A percentile compares a stretch with the other conserved stretches of the same genome.
Evolutionary conservation across 1,140 invertebrate species (phyloP).

Genomic region (Pararge aegeria): DNA sequence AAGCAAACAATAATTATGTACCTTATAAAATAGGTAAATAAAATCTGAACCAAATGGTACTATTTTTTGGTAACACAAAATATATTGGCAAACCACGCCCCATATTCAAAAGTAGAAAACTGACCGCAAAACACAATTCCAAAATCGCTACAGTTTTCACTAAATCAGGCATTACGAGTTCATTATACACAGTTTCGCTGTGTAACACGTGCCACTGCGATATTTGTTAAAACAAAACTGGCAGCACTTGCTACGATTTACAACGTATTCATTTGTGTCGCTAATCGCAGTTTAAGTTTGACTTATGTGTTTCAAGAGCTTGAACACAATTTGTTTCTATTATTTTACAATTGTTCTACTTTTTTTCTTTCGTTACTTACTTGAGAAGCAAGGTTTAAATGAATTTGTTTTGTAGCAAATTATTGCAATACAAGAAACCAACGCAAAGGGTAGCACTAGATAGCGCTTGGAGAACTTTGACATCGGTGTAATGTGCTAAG

Average conservation of each 20-base stretch:
- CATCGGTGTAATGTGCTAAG: too few species aligned
- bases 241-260: slow-evolving; percentile 1
- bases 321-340: background rate
- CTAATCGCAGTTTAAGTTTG: slow-evolving; percentile 13
- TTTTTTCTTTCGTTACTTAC: too few species aligned
- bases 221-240: slow-evolving; percentile 7
- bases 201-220: background rate
- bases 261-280: background rate
- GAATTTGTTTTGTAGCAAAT: too few species aligned
- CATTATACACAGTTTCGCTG: background rate
- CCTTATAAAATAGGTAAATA: too few species aligned
- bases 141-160: background rate
- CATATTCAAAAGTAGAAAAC: background rate
- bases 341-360: background rate
- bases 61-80: too few species aligned
- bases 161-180: slow-evolving; percentile 4
- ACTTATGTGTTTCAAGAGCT: background rate
- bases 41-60: too few species aligned
- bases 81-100: background rate
- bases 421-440: too few species aligned
- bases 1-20: too few species aligned
- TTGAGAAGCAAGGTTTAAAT: too few species aligned
- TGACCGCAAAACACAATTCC: slow-evolving; percentile 3
- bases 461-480: too few species aligned
- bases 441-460: too few species aligned